phyloP scores from a whole-genome alignment of 2,113 vertebrate species.

The Leucoraja erinaceus region DNA sequence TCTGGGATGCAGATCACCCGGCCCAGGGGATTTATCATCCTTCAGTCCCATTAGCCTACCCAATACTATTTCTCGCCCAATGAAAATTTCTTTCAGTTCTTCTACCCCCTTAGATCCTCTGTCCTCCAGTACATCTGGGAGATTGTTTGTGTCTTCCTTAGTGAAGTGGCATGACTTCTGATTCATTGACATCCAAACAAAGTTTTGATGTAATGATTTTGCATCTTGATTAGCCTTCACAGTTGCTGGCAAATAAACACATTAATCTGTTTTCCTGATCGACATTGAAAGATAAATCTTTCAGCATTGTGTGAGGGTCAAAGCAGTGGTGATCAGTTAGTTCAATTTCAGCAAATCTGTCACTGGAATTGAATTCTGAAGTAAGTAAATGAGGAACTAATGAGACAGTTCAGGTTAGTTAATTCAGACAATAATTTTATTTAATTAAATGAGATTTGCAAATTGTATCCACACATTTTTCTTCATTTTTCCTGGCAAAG shows the following conservation, averaged over 20 bases:
- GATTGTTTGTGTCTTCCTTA: too few species aligned
- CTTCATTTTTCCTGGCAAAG: not conserved
- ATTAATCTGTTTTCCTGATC: not conserved
- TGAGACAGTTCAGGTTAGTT: not conserved
- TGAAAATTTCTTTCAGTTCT: too few species aligned
- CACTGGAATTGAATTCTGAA: not conserved
- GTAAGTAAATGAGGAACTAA: not conserved
- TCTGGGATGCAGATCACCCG: too few species aligned
- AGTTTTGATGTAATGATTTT: not conserved
- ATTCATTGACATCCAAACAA: not conserved
- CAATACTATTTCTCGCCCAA: too few species aligned
- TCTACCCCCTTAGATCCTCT: too few species aligned
- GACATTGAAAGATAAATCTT: not conserved
- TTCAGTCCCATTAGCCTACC: too few species aligned
- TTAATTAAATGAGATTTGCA: conserved; percentile 11
- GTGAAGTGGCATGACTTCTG: not conserved
- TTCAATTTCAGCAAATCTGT: not conserved
- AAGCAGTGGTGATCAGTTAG: not conserved
- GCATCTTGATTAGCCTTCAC: not conserved
- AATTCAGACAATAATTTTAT: not conserved
- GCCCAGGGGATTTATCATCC: too few species aligned
- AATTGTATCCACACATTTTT: not conserved
- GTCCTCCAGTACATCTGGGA: too few species aligned
- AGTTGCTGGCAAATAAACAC: not conserved
- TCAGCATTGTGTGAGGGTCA: not conserved